Conservation (phyloP, 2,797 vertebrate genomes). For the Coracias cyanogaster region DNA sequence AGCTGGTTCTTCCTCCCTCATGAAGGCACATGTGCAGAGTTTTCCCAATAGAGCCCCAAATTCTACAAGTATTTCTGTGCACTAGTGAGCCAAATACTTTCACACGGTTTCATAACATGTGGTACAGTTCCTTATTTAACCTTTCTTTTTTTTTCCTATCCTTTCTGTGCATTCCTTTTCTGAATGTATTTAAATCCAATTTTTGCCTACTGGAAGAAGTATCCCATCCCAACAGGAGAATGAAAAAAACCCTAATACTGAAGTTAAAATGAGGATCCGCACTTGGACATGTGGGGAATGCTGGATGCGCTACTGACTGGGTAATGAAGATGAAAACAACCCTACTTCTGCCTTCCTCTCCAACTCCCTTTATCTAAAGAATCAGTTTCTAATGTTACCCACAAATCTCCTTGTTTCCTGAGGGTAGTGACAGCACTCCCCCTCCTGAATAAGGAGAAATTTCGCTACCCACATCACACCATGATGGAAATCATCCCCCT, state of each 20-base stretch:
- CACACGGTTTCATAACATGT: not conserved
- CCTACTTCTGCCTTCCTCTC: not conserved
- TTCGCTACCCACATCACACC: not conserved
- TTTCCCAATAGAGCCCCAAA: not conserved
- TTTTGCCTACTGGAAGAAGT: not conserved
- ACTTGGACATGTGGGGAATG: not conserved
- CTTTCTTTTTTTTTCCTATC: not conserved
- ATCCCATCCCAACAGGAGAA: not conserved
- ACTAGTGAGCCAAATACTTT: not conserved
- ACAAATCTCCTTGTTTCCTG: not conserved
- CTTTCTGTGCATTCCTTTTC: not conserved
- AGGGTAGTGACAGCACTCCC: not conserved
- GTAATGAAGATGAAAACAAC: not conserved
- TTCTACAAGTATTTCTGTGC: not conserved
- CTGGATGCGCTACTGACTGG: not conserved
- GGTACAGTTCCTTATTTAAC: not conserved
- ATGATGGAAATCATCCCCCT: not conserved
- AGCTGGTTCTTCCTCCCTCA: not conserved
- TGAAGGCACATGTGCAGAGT: accelerated
- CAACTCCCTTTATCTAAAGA: not conserved
- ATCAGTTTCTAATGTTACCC: not conserved
- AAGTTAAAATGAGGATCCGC: not conserved
- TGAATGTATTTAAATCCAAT: not conserved
- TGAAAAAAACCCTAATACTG: not conserved
- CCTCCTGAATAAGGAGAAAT: not conserved